phyloP scores from a whole-genome alignment of 2,888 invertebrate species.

The Pimpla rufipes region DNA sequence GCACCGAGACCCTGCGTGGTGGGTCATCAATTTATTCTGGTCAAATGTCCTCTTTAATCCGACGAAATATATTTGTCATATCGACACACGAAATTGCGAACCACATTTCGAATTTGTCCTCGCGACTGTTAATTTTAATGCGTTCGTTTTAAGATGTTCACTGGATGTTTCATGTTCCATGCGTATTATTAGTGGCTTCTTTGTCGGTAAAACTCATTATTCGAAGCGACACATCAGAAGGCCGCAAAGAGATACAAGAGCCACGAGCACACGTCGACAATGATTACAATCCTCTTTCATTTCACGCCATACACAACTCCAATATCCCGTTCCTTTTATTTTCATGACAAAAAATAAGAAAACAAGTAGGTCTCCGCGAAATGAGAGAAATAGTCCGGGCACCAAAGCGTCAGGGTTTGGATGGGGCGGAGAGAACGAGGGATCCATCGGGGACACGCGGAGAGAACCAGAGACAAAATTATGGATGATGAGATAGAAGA shows the following conservation, averaged over 20 bases:
- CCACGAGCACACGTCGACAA: not conserved
- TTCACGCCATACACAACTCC: conserved; percentile 8
- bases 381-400: conserved; percentile 58
- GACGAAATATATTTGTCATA: not conserved
- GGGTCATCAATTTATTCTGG: conserved; percentile 21
- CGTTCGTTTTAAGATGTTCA: too few species aligned
- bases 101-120: not conserved
- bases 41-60: not conserved
- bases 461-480: conserved; percentile 57
- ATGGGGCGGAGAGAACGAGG: conserved; percentile 18
- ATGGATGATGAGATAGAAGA: conserved; percentile 52
- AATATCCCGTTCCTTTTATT: conserved; percentile 42
- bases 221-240: conserved; percentile 38
- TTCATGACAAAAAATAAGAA: conserved; percentile 25
- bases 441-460: not conserved
- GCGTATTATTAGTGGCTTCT: conserved; percentile 2
- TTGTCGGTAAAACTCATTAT: conserved; percentile 12
- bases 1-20: not conserved
- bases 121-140: not conserved
- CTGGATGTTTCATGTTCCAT: too few species aligned
- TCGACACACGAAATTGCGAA: not conserved
- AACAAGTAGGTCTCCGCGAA: conserved; percentile 29
- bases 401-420: conserved; percentile 44
- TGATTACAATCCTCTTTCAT: conserved; percentile 6
- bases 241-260: conserved; percentile 2